Conservation (phyloP, 2,113 vertebrate genomes). For the Oenanthe oenanthe region DNA sequence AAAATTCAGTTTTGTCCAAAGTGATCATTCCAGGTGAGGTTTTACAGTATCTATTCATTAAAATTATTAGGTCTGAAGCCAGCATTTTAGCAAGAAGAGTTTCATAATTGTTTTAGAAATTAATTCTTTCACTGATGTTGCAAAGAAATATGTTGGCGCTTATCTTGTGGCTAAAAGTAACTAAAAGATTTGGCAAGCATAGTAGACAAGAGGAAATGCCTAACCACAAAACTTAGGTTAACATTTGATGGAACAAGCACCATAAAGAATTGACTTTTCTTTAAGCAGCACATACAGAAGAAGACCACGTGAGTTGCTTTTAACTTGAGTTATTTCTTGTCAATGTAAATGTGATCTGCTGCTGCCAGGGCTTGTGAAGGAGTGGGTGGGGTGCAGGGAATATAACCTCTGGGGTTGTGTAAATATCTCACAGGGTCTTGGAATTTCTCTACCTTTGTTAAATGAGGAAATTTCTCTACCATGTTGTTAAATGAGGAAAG, state of each 20-base stretch:
- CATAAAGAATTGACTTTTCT: slow-evolving; percentile 15
- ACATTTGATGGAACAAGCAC: neutral
- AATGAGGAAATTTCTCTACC: neutral
- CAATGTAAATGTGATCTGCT: neutral
- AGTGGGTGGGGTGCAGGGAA: neutral
- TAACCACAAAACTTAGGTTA: neutral
- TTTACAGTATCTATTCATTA: neutral
- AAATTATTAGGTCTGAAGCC: neutral
- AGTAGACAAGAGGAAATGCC: neutral
- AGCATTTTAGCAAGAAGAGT: neutral
- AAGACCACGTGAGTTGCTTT: slow-evolving; percentile 59
- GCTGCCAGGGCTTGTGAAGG: neutral
- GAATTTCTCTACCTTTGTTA: neutral
- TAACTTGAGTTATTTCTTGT: slow-evolving; percentile 5
- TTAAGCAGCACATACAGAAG: slow-evolving; percentile 35
- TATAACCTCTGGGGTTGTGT: neutral
- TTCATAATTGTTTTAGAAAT: neutral
- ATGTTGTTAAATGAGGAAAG: neutral
- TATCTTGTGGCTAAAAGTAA: neutral
- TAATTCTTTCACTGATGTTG: rapidly evolving
- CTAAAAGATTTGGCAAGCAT: neutral
- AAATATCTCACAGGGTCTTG: neutral
- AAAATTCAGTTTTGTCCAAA: slow-evolving; percentile 17
- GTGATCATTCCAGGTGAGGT: neutral
- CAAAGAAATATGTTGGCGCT: neutral